Evolutionary conservation across 37 sponge, comb jelly and placozoan species (phyloP).

Genomic region (Eunapius fragilis): DNA sequence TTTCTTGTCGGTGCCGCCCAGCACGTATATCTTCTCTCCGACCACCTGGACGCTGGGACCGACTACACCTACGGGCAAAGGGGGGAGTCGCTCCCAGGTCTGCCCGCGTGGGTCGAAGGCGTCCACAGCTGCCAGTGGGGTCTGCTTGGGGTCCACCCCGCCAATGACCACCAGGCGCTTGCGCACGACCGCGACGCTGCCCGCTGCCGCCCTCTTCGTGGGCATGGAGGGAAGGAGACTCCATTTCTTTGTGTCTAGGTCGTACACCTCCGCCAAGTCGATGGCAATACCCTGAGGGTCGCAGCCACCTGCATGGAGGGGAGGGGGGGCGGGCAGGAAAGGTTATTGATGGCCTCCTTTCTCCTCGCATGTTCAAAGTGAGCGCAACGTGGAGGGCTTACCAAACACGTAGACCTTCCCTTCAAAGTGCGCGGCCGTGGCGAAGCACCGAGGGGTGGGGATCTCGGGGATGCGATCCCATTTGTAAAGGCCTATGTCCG

Average conservation of each 20-base stretch:
- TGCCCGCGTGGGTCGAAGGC: slow-evolving; percentile 44
- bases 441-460: slow-evolving; percentile 50
- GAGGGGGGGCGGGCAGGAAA: too few species aligned
- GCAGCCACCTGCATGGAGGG: slow-evolving; percentile 78
- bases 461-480: slow-evolving; percentile 78
- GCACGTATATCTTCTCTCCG: slow-evolving; percentile 59
- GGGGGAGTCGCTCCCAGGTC: slow-evolving; percentile 65
- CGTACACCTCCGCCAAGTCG: slow-evolving; percentile 58
- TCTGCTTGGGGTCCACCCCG: slow-evolving; percentile 67
- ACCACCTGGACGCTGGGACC: slow-evolving; percentile 60
- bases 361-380: too few species aligned
- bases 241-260: slow-evolving; percentile 64
- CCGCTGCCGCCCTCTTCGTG: slow-evolving; percentile 38
- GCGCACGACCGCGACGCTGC: slow-evolving; percentile 23
- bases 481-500: slow-evolving; percentile 14
- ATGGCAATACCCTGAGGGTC: slow-evolving; percentile 45
- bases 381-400: neutral
- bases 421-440: slow-evolving; percentile 49
- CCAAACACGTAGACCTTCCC: slow-evolving; percentile 68
- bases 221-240: slow-evolving; percentile 58
- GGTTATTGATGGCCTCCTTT: neutral
- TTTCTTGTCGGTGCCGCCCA: slow-evolving; percentile 66
- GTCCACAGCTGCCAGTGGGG: slow-evolving; percentile 64
- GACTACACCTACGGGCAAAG: slow-evolving; percentile 62
- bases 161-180: slow-evolving; percentile 66